Evolutionary conservation across 2,888 invertebrate species (phyloP), one percentile per base, ranked within the genome.

Genomic region (Geophilus truncorum): DNA sequence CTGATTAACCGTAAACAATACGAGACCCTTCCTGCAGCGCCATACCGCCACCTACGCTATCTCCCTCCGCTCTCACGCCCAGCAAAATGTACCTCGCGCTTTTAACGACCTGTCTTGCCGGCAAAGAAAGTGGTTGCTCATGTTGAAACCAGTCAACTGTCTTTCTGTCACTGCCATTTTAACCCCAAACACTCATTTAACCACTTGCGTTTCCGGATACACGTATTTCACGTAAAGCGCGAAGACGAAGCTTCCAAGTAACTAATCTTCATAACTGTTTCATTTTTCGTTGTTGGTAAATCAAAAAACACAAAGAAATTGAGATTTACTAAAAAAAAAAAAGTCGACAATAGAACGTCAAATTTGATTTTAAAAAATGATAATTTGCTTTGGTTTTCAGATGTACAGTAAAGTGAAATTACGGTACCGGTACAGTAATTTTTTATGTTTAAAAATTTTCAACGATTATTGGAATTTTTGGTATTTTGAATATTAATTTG

Each of bases 1-100:
- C 70, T 70, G 70, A 70, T 70, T 70, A 70, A 70, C 70, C 70
- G 70, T 70, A 70, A 70, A 70, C 70, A 70, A 70, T 70, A 70
- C 70, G 70, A 70, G 70, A 70, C 70, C 28, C 70, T 70, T 70
- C 70, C n/a, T 70, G 70, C 70, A 70, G 28, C 70, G 10, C 70
- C 70, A 70, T 18, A 51, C 51, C 18, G 9, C 51, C 51, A n/a
- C 51, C 12, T 51, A 12, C 70, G 28, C 70, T 70, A 70, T 70
- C 70, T 70, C 28, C 28, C 70, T 9, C 12, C 70, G 10, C 70
- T 25, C 70, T 15, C 70, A 23, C 70, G 25, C 70, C 70, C 28
- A n/a, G 28, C 70, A 70, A 70, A 70, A 25, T 70, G 70, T 70
- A 70, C 25, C 70, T 70, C 70, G 28, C 28, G 23, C 70, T 70